phyloP scores from a whole-genome alignment of 2,113 vertebrate species.

The Deroptyus accipitrinus region DNA sequence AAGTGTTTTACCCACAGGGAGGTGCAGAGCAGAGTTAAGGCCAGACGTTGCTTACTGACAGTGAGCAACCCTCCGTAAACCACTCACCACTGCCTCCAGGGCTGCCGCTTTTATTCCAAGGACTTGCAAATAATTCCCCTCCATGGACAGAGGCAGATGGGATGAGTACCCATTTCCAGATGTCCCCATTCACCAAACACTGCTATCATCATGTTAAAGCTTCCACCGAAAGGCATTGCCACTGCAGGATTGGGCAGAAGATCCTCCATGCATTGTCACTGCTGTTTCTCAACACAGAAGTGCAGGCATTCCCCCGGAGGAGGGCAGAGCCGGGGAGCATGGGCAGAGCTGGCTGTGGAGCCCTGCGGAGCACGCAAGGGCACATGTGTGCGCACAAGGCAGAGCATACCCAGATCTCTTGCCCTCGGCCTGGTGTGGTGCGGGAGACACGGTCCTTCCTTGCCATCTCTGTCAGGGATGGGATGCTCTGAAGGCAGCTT shows the following conservation, averaged over 20 bases:
- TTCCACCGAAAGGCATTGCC: neutral
- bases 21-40: neutral
- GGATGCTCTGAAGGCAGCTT: neutral
- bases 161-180: neutral
- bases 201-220: neutral
- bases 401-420: neutral
- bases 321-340: neutral
- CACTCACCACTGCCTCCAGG: neutral
- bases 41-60: rapidly evolving
- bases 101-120: neutral
- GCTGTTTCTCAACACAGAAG: rapidly evolving
- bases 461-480: no score
- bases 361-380: no score
- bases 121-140: neutral
- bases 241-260: rapidly evolving
- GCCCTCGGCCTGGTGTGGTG: rapidly evolving
- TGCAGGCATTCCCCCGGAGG: neutral
- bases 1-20: rapidly evolving
- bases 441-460: no score
- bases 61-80: rapidly evolving
- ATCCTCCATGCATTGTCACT: rapidly evolving
- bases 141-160: rapidly evolving
- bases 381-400: rapidly evolving
- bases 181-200: neutral
- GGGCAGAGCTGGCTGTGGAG: neutral